These are phyloP conservation scores for Lepus americanus DNA, from an alignment of 2,113 vertebrate species.

Conservation along the genomic window DNA sequence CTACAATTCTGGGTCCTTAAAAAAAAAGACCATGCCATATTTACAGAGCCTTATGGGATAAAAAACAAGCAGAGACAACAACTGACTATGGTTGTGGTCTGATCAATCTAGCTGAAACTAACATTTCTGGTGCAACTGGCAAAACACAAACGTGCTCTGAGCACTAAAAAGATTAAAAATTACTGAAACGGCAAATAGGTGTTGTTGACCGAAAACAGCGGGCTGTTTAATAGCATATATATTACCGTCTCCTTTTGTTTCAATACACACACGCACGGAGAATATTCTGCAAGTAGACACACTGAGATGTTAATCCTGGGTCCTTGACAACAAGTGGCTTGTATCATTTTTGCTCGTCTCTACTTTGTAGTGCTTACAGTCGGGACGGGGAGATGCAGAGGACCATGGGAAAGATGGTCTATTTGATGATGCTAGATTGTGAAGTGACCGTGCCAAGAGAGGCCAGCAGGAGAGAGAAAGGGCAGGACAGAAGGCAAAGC, in stretches of 20 bases:
- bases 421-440: too few species aligned
- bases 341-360: not conserved
- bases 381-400: not conserved
- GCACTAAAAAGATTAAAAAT: constrained; percentile 1
- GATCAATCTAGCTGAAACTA: not conserved
- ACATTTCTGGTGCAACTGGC: not conserved
- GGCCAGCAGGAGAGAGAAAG: not conserved
- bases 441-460: accelerated
- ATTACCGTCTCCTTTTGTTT: not conserved
- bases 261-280: not conserved
- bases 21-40: too few species aligned
- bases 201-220: not conserved
- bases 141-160: not conserved
- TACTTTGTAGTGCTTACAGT: not conserved
- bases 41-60: not conserved
- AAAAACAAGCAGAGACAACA: not conserved
- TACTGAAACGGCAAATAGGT: not conserved
- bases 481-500: not conserved
- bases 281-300: not conserved
- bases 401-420: accelerated
- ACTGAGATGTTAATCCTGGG: not conserved
- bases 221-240: not conserved
- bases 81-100: not conserved
- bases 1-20: not conserved
- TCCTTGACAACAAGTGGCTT: not conserved